A percentile compares a stretch with the other conserved stretches of the same genome.
phyloP scores from a whole-genome alignment of 1,140 invertebrate species.

The Cherax destructor region DNA sequence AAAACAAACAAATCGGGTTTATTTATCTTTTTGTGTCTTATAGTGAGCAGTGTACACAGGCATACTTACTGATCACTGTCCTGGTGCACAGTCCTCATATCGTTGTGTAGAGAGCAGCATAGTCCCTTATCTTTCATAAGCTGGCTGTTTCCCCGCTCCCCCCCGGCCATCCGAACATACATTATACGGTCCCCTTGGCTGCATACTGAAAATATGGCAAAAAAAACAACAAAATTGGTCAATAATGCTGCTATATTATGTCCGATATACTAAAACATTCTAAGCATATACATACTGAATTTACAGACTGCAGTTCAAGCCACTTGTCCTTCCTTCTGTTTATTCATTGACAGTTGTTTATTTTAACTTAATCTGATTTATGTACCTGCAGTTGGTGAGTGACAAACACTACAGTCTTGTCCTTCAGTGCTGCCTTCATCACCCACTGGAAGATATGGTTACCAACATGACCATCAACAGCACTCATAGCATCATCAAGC shows the following conservation, averaged over 20 bases:
- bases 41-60: background rate
- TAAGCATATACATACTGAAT: too few relatives aligned
- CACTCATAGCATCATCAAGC: conserved; percentile 79
- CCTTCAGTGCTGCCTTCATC: conserved; percentile 73
- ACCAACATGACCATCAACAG: conserved; percentile 88
- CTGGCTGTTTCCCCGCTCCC: conserved; percentile 76
- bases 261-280: background rate
- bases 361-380: conserved; percentile 71
- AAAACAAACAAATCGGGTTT: too few relatives aligned
- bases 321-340: too few relatives aligned
- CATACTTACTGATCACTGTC: conserved; percentile 71
- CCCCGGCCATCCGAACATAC: conserved; percentile 76
- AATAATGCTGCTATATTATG: background rate
- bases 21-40: too few relatives aligned
- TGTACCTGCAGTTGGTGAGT: conserved; percentile 76
- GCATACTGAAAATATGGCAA: conserved; percentile 76
- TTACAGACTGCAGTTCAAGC: background rate
- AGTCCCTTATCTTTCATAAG: conserved; percentile 75
- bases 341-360: too few relatives aligned
- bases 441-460: conserved; percentile 85
- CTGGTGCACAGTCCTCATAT: conserved; percentile 67
- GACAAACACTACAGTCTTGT: conserved; percentile 77
- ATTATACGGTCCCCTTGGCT: conserved; percentile 77
- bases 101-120: conserved; percentile 76
- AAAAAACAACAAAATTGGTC: too few relatives aligned